These are phyloP conservation scores for Linnaemya tessellans DNA, from an alignment of 2,888 invertebrate genomes.

Conservation along the genomic window DNA sequence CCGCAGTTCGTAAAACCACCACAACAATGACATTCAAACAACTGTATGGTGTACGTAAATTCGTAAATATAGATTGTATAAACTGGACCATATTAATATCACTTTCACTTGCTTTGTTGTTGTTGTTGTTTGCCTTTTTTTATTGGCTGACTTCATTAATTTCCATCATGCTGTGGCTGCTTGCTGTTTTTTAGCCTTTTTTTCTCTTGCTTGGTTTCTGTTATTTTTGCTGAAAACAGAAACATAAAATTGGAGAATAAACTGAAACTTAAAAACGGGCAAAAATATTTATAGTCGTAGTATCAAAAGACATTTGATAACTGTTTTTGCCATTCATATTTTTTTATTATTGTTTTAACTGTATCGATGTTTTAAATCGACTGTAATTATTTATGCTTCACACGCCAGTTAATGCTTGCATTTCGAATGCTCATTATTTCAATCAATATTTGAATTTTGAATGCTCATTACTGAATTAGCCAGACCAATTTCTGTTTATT, in stretches of 20 bases:
- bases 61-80: constrained; percentile 58
- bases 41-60: not conserved
- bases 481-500: not conserved
- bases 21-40: constrained; percentile 38
- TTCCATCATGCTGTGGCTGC: constrained; percentile 53
- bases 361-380: not conserved
- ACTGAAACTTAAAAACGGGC: not conserved
- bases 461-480: not conserved
- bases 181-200: constrained; percentile 40
- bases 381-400: not conserved
- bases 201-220: constrained; percentile 15
- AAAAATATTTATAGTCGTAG: not conserved
- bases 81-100: constrained; percentile 72
- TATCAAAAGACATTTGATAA: not conserved
- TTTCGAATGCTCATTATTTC: not conserved
- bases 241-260: constrained; percentile 4
- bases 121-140: constrained; percentile 48
- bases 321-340: constrained; percentile 3
- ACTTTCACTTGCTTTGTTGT: constrained; percentile 74
- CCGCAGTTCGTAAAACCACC: constrained; percentile 11
- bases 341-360: not conserved
- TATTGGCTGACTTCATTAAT: constrained; percentile 51
- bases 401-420: not conserved
- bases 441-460: not conserved
- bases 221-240: constrained; percentile 43